Evolutionary conservation across 2,888 invertebrate species (phyloP).

Genomic region (Drosophila flavopinicola): DNA sequence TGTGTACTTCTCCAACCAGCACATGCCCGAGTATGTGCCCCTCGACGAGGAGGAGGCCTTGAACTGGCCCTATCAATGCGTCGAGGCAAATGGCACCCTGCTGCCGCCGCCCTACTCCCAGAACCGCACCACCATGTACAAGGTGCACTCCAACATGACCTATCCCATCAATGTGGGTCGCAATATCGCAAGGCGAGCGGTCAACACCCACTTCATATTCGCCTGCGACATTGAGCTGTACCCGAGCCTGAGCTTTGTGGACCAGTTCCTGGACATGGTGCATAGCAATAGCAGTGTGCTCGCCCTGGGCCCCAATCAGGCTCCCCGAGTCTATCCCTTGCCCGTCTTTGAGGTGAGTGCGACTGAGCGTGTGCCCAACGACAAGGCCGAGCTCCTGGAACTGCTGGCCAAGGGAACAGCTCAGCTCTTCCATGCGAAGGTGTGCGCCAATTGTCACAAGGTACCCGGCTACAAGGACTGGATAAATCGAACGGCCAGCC

Average conservation of each 20-base stretch:
- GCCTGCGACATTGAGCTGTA: constrained; percentile 95
- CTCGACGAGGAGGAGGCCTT: constrained; percentile 61
- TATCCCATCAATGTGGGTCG: constrained; percentile 95
- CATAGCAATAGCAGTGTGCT: constrained; percentile 87
- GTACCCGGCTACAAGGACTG: constrained; percentile 60
- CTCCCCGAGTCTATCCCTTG: constrained; percentile 62
- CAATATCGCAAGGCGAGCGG: constrained; percentile 92
- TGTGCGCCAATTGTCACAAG: constrained; percentile 68
- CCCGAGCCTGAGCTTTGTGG: constrained; percentile 91
- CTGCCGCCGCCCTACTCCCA: constrained; percentile 61
- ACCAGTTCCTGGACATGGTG: constrained; percentile 92
- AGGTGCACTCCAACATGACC: constrained; percentile 87
- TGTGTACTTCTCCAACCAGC: constrained; percentile 86
- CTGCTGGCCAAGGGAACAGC: constrained; percentile 48
- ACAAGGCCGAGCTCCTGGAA: constrained; percentile 66
- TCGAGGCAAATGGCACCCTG: constrained; percentile 7
- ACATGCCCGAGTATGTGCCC: constrained; percentile 85
- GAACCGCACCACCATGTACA: constrained; percentile 86
- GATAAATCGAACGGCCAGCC: constrained; percentile 31
- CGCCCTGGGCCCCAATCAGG: constrained; percentile 16
- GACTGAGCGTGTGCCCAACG: constrained; percentile 56
- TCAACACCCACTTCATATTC: constrained; percentile 91
- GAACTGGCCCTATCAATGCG: constrained; percentile 60
- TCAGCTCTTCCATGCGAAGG: constrained; percentile 62
- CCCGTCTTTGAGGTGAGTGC: constrained; percentile 71